Conservation (phyloP, 1,140 invertebrate species). For the Nasonia vitripennis region DNA sequence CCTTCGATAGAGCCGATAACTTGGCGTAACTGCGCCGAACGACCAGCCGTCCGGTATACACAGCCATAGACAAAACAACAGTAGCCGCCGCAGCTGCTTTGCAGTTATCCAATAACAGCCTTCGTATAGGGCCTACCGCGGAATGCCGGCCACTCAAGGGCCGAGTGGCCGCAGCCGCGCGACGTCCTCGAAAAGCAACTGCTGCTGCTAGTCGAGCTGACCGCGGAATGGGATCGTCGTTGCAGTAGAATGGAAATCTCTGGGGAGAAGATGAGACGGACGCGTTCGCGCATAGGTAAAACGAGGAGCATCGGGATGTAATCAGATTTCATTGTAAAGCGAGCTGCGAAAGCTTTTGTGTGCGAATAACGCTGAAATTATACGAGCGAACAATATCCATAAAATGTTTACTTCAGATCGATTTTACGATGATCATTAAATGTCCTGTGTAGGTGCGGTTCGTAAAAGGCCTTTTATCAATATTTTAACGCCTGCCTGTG, state of each 20-base stretch:
- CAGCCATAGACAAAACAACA: not conserved
- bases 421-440: not conserved
- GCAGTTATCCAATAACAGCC: conserved; percentile 1
- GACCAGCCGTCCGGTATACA: not conserved
- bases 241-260: not conserved
- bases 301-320: not conserved
- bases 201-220: not conserved
- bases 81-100: not conserved
- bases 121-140: not conserved
- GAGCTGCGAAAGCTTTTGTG: not conserved
- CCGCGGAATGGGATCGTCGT: conserved; percentile 2
- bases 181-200: not conserved
- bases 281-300: not conserved
- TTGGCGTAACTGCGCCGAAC: not conserved
- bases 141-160: not conserved
- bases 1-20: not conserved
- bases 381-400: not conserved
- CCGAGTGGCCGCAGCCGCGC: not conserved
- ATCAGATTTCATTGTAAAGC: not conserved
- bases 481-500: not conserved
- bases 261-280: not conserved
- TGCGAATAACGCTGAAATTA: not conserved
- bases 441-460: not conserved
- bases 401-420: too few species aligned
- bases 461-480: not conserved